phyloP scores from a whole-genome alignment of 2,797 vertebrate species.

The Pitangus sulphuratus region DNA sequence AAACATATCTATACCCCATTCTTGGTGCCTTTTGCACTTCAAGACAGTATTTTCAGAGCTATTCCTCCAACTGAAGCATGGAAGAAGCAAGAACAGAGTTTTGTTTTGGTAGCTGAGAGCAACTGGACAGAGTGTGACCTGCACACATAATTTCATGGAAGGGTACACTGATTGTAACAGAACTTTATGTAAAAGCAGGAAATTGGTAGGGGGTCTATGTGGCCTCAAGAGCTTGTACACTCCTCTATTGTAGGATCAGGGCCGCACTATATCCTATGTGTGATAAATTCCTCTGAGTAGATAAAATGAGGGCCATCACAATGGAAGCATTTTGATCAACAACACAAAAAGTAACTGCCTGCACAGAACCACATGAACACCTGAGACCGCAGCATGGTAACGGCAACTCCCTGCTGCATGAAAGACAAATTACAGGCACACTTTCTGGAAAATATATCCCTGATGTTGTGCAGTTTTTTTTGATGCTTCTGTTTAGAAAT shows the following conservation, averaged over 20 bases:
- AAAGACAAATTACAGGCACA: slow-evolving; percentile 47
- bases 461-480: background rate
- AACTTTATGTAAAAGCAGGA: background rate
- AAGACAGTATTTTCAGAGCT: background rate
- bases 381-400: slow-evolving; percentile 49
- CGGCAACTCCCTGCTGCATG: slow-evolving; percentile 31
- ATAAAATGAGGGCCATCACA: slow-evolving; percentile 16
- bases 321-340: slow-evolving; percentile 52
- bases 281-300: background rate
- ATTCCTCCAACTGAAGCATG: background rate
- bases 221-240: background rate
- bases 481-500: background rate
- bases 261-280: background rate
- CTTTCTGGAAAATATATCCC: slow-evolving; percentile 20
- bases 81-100: background rate
- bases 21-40: background rate
- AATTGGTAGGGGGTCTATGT: background rate
- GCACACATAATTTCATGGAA: background rate
- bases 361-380: slow-evolving; percentile 41
- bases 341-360: slow-evolving; percentile 17
- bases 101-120: background rate
- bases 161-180: background rate
- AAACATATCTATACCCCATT: background rate
- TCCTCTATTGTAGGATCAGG: background rate
- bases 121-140: background rate